Percentiles rank a stretch among this genome's conserved stretches.
phyloP scores from a whole-genome alignment of 2,797 vertebrate species.

The Hephaestus fuliginosus region DNA sequence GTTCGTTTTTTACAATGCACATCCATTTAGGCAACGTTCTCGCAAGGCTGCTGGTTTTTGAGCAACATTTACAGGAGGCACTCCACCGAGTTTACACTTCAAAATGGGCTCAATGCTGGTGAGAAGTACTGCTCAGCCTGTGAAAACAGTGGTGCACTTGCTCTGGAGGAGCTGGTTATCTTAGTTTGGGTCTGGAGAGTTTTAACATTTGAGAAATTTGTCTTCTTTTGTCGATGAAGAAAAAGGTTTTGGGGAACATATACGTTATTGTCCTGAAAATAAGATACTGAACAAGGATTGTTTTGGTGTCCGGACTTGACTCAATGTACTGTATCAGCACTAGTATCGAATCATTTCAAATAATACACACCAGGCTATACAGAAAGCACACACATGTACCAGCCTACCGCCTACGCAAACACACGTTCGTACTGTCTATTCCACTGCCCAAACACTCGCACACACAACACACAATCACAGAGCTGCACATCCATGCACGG shows the following conservation, averaged over 20 bases:
- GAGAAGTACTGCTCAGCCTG: not conserved
- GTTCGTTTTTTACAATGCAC: not conserved
- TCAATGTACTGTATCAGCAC: not conserved
- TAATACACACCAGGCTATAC: too few relatives aligned
- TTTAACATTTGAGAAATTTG: not conserved
- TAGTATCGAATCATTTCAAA: not conserved
- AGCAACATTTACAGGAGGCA: not conserved
- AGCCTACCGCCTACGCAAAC: constrained; percentile 9
- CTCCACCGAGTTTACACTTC: not conserved
- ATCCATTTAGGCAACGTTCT: not conserved
- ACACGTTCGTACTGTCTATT: constrained; percentile 16
- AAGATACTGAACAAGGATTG: not conserved
- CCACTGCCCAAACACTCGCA: constrained; percentile 7
- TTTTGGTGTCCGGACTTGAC: not conserved
- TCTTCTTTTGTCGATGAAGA: not conserved
- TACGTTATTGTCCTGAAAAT: not conserved
- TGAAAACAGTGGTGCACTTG: not conserved
- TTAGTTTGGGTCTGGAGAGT: not conserved
- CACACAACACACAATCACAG: constrained; percentile 16
- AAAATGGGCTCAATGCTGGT: not conserved
- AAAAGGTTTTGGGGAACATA: not conserved
- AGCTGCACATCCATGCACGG: constrained; percentile 10
- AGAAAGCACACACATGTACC: not conserved
- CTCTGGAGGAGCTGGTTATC: not conserved
- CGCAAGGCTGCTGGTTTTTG: not conserved